These are phyloP conservation scores for Drosophila kuntzei DNA, from an alignment of 2,888 invertebrate species.

Conservation along the genomic window DNA sequence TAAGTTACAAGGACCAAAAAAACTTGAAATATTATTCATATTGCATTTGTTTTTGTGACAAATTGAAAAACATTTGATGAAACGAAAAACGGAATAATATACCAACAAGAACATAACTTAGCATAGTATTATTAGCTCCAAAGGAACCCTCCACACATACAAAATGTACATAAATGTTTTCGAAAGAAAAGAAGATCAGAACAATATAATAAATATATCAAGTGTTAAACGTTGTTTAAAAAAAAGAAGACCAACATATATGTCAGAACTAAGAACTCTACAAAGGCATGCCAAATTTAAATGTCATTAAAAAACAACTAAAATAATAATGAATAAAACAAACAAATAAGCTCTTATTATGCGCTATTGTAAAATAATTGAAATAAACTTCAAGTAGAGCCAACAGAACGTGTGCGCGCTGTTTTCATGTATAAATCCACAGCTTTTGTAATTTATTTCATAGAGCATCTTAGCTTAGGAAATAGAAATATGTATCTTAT, in stretches of 20 bases:
- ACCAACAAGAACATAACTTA: constrained; percentile 8
- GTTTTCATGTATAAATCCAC: constrained; percentile 76
- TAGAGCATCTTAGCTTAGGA: constrained; percentile 58
- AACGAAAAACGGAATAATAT: constrained; percentile 6
- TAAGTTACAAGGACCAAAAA: constrained; percentile 75
- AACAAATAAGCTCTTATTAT: constrained; percentile 31
- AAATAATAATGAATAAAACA: constrained; percentile 8
- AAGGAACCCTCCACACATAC: constrained; percentile 66
- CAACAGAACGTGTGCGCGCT: constrained; percentile 34
- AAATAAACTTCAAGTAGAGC: constrained; percentile 39
- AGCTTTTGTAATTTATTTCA: constrained; percentile 84
- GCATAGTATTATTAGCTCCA: constrained; percentile 40
- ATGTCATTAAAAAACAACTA: constrained; percentile 20
- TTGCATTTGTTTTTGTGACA: constrained; percentile 51
- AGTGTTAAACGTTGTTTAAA: constrained; percentile 76
- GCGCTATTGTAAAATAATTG: constrained; percentile 81
- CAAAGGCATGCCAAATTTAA: constrained; percentile 3
- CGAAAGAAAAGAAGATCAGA: constrained; percentile 19
- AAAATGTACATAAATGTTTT: constrained; percentile 62
- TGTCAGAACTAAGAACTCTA: constrained; percentile 23
- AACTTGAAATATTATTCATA: constrained; percentile 38
- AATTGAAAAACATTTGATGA: constrained; percentile 14
- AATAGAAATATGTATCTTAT: constrained; percentile 14
- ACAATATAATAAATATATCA: constrained; percentile 39
- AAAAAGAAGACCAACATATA: constrained; percentile 26